Conservation (phyloP, 2,888 invertebrate species). For the Phoenoteleia sp. region DNA sequence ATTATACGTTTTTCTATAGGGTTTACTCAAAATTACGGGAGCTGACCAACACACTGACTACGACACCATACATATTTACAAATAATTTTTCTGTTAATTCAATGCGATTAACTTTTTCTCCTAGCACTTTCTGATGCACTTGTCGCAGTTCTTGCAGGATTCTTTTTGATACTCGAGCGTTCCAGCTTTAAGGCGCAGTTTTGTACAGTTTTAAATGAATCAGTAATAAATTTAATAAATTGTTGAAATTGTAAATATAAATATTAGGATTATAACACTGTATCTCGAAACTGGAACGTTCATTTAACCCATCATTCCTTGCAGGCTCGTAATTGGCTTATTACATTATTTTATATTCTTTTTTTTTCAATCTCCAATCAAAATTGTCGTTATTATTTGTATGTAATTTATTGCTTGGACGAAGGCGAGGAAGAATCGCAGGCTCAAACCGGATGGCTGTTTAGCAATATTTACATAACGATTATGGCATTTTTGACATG, state of each 20-base stretch:
- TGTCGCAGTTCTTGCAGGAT: constrained; percentile 50
- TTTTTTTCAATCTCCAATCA: constrained; percentile 14
- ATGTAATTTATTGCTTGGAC: constrained; percentile 35
- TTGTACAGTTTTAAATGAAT: neutral
- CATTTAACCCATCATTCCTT: constrained; percentile 45
- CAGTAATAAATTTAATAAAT: no score
- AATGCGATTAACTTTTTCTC: constrained; percentile 81
- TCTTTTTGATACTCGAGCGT: constrained; percentile 3
- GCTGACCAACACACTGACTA: constrained; percentile 75
- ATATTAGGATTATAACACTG: no score
- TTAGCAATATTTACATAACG: constrained; percentile 25
- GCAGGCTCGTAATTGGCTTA: constrained; percentile 57
- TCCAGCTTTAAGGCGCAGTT: constrained; percentile 10
- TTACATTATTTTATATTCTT: constrained; percentile 5
- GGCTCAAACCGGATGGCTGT: constrained; percentile 44
- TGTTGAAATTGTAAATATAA: no score
- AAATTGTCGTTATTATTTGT: constrained; percentile 31
- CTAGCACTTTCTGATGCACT: constrained; percentile 59
- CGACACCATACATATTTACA: constrained; percentile 32
- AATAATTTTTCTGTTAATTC: constrained; percentile 53
- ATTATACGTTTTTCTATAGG: constrained; percentile 87
- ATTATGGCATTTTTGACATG: no score
- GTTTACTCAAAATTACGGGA: constrained; percentile 87
- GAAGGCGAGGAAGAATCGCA: constrained; percentile 44
- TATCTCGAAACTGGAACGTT: constrained; percentile 10